phyloP scores from a whole-genome alignment of 1,140 invertebrate species.

The Drosophila kohkoa region DNA sequence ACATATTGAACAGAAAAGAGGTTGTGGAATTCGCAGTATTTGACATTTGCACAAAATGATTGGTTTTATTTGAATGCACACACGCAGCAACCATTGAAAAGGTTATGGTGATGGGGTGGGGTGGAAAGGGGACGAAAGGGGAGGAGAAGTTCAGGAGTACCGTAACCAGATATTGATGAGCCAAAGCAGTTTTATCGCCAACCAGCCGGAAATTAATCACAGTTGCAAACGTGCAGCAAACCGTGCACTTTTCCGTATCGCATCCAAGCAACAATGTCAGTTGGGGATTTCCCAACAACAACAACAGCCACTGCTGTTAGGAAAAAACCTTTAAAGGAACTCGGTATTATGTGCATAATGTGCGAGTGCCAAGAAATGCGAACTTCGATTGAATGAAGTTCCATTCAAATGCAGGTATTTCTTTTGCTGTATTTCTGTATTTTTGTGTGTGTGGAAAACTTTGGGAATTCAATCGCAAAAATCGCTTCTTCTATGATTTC shows the following conservation, averaged over 20 bases:
- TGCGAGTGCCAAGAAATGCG: conserved; percentile 5
- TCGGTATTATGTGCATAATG: conserved; percentile 1
- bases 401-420: neutral
- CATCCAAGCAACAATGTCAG: conserved; percentile 18
- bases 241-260: conserved; percentile 28
- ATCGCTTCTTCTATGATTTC: neutral
- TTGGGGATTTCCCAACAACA: conserved; percentile 1
- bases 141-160: neutral
- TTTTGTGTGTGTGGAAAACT: neutral
- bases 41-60: conserved; percentile 61
- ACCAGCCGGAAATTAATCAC: conserved; percentile 64
- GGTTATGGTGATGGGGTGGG: no score
- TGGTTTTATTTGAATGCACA: conserved; percentile 57
- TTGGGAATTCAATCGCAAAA: neutral
- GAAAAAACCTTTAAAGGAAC: no score
- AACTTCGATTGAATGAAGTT: conserved; percentile 1
- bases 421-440: no score
- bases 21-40: conserved; percentile 46
- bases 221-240: conserved; percentile 54
- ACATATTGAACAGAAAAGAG: conserved; percentile 1
- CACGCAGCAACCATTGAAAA: conserved; percentile 30
- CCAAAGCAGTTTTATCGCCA: conserved; percentile 63
- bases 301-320: neutral
- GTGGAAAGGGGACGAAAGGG: neutral
- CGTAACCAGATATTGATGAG: conserved; percentile 65